Percentiles rank a stretch among this genome's conserved stretches.
These are phyloP conservation scores for Euclidia mi DNA, from an alignment of 2,888 invertebrate species.

Conservation along the genomic window DNA sequence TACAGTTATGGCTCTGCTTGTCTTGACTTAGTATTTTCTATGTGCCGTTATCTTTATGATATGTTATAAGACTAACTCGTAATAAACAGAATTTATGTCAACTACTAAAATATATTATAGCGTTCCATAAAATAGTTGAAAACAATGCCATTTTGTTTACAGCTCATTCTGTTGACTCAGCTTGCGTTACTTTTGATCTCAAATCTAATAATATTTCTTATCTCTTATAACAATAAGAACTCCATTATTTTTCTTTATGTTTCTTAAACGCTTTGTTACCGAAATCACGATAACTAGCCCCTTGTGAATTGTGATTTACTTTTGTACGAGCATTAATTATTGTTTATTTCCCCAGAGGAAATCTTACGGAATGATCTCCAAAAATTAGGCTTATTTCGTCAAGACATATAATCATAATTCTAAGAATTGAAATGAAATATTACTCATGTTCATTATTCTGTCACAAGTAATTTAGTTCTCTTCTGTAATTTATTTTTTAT, in stretches of 20 bases:
- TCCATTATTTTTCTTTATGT: conserved; percentile 19
- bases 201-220: not conserved
- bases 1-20: too few species aligned
- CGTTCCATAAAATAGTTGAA: too few species aligned
- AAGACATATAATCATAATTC: conserved; percentile 1
- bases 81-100: too few species aligned
- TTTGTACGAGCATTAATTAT: conserved; percentile 31
- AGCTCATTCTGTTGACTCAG: too few species aligned
- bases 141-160: too few species aligned
- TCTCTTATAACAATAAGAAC: conserved; percentile 9
- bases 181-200: not conserved
- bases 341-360: conserved; percentile 19
- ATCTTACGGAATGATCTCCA: not conserved
- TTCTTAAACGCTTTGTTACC: conserved; percentile 10
- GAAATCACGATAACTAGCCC: conserved; percentile 21
- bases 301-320: conserved; percentile 22
- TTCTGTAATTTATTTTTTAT: too few species aligned
- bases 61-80: too few species aligned
- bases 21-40: too few species aligned
- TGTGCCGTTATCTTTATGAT: too few species aligned
- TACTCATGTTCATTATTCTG: conserved; percentile 6
- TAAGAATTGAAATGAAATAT: not conserved
- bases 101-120: too few species aligned
- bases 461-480: not conserved
- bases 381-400: not conserved